Conservation (phyloP, 2,888 invertebrate species). For the Netelia fuscicornis region DNA sequence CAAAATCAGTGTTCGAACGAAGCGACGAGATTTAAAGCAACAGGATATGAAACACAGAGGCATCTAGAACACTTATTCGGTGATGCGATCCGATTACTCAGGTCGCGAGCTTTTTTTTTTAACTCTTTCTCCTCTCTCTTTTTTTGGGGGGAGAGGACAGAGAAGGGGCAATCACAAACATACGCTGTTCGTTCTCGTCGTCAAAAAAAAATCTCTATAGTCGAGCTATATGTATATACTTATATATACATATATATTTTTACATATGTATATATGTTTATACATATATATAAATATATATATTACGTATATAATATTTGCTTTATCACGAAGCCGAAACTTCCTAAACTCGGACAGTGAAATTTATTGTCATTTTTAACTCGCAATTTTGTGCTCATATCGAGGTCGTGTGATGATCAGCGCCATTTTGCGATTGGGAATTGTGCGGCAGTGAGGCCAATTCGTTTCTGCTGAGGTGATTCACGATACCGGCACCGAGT, state of each 20-base stretch:
- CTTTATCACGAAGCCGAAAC: constrained; percentile 40
- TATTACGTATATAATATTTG: constrained; percentile 1
- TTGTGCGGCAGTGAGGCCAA: constrained; percentile 82
- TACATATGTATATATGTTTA: constrained; percentile 1
- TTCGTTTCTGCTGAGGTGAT: constrained; percentile 86
- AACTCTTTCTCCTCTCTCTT: constrained; percentile 29
- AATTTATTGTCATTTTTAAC: constrained; percentile 68
- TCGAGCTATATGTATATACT: constrained; percentile 4
- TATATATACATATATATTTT: constrained; percentile 3
- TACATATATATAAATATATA: background rate
- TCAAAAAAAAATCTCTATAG: background rate
- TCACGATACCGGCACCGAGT: constrained; percentile 89
- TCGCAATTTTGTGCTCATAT: constrained; percentile 77
- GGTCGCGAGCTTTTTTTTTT: constrained; percentile 36
- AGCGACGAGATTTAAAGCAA: constrained; percentile 62
- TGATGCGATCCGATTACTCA: constrained; percentile 66
- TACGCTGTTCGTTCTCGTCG: background rate
- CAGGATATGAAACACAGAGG: constrained; percentile 69
- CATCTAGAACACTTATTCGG: constrained; percentile 72
- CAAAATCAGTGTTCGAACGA: constrained; percentile 52
- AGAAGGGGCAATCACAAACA: background rate
- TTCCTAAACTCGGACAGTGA: constrained; percentile 52
- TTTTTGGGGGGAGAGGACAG: background rate
- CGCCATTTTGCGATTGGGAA: constrained; percentile 74
- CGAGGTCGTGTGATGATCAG: constrained; percentile 82